Evolutionary conservation across 2,113 vertebrate species (phyloP), one percentile per base, ranked within the genome.

Genomic region (Gadus chalcogrammus): DNA sequence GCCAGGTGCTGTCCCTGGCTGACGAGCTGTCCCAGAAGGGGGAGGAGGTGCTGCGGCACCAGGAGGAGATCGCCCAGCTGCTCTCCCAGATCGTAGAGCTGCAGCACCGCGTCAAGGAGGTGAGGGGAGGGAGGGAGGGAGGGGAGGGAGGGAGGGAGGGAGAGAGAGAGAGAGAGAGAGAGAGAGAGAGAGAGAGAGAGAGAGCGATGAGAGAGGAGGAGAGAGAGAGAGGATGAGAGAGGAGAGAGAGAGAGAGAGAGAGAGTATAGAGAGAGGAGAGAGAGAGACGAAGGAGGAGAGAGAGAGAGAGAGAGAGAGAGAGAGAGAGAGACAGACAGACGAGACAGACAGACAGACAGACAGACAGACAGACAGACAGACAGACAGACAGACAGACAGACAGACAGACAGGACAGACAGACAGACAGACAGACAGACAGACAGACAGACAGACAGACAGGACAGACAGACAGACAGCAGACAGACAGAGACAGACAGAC

Each of bases 71-170:
- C 53, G 93, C 97, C 13, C 94, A 95, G 72, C 90, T 99, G 64
- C 88, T 99, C 64, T 94, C 95, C 18, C 96, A 99, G 85, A 96
- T 99, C 5, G 95, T 99, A 1, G 94, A 98, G 73, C 93, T 99
- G 67, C 96, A 98, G 4, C 95, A 96, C 79, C 89, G 95, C 78
- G 88, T 98, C 69, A 99, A 95, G 90, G 95, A 99, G 89, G 97
- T 89, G 35, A 15, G 69, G 42, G 5, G 31, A 17, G 16, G 1
- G 13, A 16, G 11, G 0, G 16, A 1, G 11, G 42, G 42, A 48
- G 42, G 42, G 16, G 24, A n/a, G 22, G 15, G 42, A 48, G 42
- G 7, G 9, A 9, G 12, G 42, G 12, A 6, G 52, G 8, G 17
- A 18, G 17, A 4, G 15, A 28, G 55, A 35, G 53, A 59, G 20